A percentile compares a stretch with the other conserved stretches of the same genome.
phyloP scores from a whole-genome alignment of 1,140 invertebrate species.

The Apolygus lucorum region DNA sequence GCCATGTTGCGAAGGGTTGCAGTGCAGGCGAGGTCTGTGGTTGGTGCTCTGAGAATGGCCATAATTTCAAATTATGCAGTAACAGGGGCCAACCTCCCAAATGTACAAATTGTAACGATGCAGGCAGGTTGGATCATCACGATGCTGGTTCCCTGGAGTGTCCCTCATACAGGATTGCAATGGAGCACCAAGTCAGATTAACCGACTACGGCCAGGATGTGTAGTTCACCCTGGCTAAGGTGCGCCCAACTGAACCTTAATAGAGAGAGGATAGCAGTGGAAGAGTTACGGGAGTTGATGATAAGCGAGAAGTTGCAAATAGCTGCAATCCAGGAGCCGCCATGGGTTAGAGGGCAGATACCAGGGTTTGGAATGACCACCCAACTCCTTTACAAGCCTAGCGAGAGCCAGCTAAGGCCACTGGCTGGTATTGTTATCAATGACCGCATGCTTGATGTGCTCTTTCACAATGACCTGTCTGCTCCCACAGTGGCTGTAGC shows the following conservation, averaged over 20 bases:
- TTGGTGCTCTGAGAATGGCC: background rate
- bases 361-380: background rate
- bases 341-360: background rate
- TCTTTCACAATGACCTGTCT: background rate
- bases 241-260: background rate
- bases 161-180: background rate
- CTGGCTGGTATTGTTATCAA: background rate
- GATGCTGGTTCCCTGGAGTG: background rate
- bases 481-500: background rate
- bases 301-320: background rate
- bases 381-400: background rate
- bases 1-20: background rate
- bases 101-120: background rate
- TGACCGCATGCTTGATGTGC: background rate
- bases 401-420: background rate
- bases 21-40: background rate
- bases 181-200: background rate
- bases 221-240: too few relatives aligned
- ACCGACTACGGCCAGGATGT: background rate
- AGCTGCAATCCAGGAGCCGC: background rate
- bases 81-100: background rate
- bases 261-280: background rate
- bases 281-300: background rate
- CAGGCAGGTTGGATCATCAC: background rate
- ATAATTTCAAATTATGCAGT: background rate